phyloP scores from a whole-genome alignment of 1,140 invertebrate species.

The Caenorhabditis inopinata region DNA sequence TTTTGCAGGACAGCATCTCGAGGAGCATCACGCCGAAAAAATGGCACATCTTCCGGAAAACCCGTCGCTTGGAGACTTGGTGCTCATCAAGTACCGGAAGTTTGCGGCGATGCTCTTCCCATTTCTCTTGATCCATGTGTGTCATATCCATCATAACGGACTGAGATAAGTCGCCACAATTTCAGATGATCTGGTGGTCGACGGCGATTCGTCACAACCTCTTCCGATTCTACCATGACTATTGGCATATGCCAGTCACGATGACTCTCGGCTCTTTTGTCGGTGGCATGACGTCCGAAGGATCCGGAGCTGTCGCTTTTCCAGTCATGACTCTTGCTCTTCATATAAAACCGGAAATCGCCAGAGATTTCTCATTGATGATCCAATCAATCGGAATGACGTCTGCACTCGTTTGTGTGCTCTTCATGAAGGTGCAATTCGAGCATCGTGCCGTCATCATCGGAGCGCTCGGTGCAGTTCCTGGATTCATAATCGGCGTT shows the following conservation, averaged over 20 bases:
- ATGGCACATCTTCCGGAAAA: conserved; percentile 40
- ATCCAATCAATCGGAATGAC: conserved; percentile 62
- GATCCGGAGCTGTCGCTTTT: conserved; percentile 60
- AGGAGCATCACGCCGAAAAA: conserved; percentile 44
- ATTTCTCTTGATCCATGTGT: conserved; percentile 52
- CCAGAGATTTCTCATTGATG: conserved; percentile 62
- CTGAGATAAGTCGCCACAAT: neutral
- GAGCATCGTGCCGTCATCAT: conserved; percentile 58
- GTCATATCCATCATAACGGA: neutral
- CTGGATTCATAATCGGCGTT: conserved; percentile 56
- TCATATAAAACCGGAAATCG: conserved; percentile 52
- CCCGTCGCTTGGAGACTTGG: conserved; percentile 50
- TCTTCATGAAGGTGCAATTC: conserved; percentile 58
- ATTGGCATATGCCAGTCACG: conserved; percentile 55
- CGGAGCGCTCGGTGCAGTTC: conserved; percentile 54
- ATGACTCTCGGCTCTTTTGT: conserved; percentile 56
- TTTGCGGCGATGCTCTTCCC: conserved; percentile 54
- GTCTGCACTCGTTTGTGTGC: conserved; percentile 52
- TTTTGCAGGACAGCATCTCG: conserved; percentile 54
- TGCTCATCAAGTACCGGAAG: conserved; percentile 54
- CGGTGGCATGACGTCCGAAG: conserved; percentile 52
- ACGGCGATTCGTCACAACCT: conserved; percentile 55
- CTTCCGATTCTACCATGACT: conserved; percentile 45
- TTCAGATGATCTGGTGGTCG: conserved; percentile 52
- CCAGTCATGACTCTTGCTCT: conserved; percentile 63